Percentiles rank a stretch among this genome's conserved stretches.
Conservation (phyloP, 2,113 vertebrate species). For the Pedetes capensis region DNA sequence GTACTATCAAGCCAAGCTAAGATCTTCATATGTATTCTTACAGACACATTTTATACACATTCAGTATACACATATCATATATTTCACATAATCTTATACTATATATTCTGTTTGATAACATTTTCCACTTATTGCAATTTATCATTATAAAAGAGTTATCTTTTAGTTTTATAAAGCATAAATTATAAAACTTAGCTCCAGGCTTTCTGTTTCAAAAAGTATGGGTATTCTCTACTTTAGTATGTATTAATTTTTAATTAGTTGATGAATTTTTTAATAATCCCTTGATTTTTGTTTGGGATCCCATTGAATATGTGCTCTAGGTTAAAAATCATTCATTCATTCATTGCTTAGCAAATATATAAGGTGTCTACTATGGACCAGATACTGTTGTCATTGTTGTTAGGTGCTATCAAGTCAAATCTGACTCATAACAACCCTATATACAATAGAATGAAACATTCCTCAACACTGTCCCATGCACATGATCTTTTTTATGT, state of each 20-base stretch:
- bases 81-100: not conserved
- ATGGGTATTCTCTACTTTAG: not conserved
- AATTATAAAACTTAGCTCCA: not conserved
- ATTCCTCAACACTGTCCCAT: no score
- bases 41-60: not conserved
- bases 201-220: not conserved
- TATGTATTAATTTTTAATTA: slow-evolving; percentile 12
- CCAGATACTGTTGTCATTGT: no score
- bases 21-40: not conserved
- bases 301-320: not conserved
- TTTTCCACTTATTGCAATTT: not conserved
- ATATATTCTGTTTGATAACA: not conserved
- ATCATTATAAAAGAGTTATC: not conserved
- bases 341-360: not conserved
- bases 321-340: not conserved
- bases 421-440: no score
- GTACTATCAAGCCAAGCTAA: not conserved
- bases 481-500: no score
- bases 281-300: not conserved
- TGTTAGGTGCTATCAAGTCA: no score
- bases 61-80: not conserved
- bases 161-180: not conserved
- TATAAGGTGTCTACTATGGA: not conserved
- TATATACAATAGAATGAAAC: no score
- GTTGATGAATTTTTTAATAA: not conserved